Base-by-base conservation (phyloP, 2,797 vertebrate species). In the Rousettus madagascariensis region DNA sequence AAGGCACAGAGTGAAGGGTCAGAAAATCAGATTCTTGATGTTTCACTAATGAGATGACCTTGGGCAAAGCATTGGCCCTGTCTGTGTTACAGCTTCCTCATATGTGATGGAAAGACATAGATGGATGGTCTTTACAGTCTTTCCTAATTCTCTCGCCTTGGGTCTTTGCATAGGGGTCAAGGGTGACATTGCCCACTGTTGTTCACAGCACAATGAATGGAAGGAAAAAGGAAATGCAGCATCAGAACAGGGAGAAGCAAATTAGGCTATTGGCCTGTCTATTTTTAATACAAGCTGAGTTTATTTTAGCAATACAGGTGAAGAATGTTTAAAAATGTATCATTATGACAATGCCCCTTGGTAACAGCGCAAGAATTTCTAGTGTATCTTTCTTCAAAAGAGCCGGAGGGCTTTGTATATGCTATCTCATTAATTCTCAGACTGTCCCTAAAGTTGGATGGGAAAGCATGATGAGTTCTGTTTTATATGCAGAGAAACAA, bases 371-470 rank as follows among this genome's bases (percentile, higher is more conserved):
- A 84, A 90, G 88, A 71, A 95, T 95, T 95, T 95, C 88, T 69
- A 72, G 69, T 80, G 46, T 53, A 72, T 71, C 77, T 96, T 95
- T 90, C 95, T 97, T 97, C 94, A 95, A 89, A 96, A 96, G 88
- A 93, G 86, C 95, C 95, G 30, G 38, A 94, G 92, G 94, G 92
- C 88, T 98, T 95, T 95, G 75, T 92, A 78, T 68, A 43, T 69
- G 61, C 66, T 80, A 30, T 91, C 95, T 97, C 91, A 95, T 96
- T 96, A 97, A 97, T 97, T 97, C 96, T 97, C 83, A 51, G 94
- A 89, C 71, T 11, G 0, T 94, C 86, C 78, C 51, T 75, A 55
- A 92, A 95, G 90, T 96, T 95, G 71, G 74, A 77, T 80, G 57
- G 87, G 90, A 94, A 96, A 90, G 86, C 66, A 49, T 59, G 82